Conservation (phyloP, 1,140 invertebrate genomes). For the Drusus annulatus region DNA sequence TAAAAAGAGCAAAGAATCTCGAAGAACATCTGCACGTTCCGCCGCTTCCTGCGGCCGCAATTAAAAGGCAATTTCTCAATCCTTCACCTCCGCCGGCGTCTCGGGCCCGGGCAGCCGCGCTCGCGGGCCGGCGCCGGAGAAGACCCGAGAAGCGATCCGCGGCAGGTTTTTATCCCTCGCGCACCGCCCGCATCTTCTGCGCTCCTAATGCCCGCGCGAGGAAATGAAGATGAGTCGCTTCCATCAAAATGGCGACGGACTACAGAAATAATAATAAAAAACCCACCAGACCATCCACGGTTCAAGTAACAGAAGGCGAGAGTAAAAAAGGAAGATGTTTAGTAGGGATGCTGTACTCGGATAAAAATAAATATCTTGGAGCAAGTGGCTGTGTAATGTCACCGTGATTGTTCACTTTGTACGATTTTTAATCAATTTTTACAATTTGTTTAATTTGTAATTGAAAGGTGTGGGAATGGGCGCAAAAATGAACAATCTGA, state of each 20-base stretch:
- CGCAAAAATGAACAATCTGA: too few species aligned
- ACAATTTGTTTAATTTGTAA: too few species aligned
- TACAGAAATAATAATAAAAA: too few species aligned
- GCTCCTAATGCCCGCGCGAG: conserved; percentile 26
- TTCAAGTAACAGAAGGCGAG: too few species aligned
- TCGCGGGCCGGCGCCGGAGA: conserved; percentile 20
- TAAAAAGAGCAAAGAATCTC: conserved; percentile 3
- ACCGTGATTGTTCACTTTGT: too few species aligned
- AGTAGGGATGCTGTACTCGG: too few species aligned
- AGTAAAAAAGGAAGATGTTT: too few species aligned
- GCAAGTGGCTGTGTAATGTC: too few species aligned
- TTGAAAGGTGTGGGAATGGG: too few species aligned
- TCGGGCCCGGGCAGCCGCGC: conserved; percentile 6
- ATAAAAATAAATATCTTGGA: too few species aligned
- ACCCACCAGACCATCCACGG: too few species aligned
- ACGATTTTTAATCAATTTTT: too few species aligned
- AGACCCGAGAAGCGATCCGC: conserved; percentile 1
- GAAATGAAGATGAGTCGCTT: conserved; percentile 42
- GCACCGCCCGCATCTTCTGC: conserved; percentile 20
- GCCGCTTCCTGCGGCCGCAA: neutral
- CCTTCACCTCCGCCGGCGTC: conserved; percentile 17
- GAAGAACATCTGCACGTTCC: neutral
- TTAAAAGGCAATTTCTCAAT: conserved; percentile 34
- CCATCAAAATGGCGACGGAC: conserved; percentile 62
- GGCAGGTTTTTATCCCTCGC: conserved; percentile 21